Evolutionary conservation across 2,113 vertebrate genomes (phyloP), one percentile per base, ranked within the genome.

Genomic region (Nesogale talazaci): DNA sequence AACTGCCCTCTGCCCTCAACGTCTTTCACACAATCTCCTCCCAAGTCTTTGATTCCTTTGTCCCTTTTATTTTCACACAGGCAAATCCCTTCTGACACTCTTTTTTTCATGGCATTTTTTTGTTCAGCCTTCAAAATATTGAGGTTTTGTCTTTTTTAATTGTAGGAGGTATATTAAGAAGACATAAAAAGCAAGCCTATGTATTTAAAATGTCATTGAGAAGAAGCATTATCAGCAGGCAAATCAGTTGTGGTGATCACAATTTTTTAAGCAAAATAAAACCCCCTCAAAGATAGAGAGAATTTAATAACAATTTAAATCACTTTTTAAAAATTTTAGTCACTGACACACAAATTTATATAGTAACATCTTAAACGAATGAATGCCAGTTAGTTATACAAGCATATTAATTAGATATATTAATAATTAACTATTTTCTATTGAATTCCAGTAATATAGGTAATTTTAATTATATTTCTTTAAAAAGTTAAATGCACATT

Each of bases 21-120:
- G 52, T 4, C 23, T 56, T 15, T 78, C 11, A 20, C 5, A 27
- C 10, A 57, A 38, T 25, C 17, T 69, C 31, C n/a, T 67, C 65
- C 14, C 2, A 1, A 94, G 63, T 20, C 31, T 42, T 42, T 61
- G 8, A 72, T 52, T 3, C 56, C 22, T 63, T 75, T 95, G 83
- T 94, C 77, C 77, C 31, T 40, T 11, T 81, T 89, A 89, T 94
- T 84, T 89, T 92, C 70, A 94, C 17, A 3, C 7, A 91, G 40
- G 83, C 74, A 91, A 83, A 92, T 93, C 36, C 31, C 82, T 89
- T 83, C 38, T 92, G 92, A 94, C 91, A 92, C 7, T 59, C 23
- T 78, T 25, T 40, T 5, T 72, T n/a, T 52, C 46, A 8, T 11
- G 46, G 69, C 56, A 74, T 88, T 90, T 90, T 82, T 80, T 86